Base-by-base conservation (phyloP, 2,888 invertebrate species). In the Kuschelorhynchus macadamiae region DNA sequence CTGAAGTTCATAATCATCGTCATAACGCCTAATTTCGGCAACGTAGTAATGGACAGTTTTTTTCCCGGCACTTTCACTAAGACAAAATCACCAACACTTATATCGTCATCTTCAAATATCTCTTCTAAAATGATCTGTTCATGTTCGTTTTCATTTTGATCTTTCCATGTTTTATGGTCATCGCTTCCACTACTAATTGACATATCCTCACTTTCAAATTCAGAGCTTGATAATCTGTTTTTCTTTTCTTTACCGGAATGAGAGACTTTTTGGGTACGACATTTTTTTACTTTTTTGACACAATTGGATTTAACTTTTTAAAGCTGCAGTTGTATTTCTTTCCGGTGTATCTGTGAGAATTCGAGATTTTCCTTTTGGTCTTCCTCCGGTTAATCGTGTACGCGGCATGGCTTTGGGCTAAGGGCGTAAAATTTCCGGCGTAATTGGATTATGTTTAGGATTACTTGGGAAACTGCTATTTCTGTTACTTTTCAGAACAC, bases 321-420 rank as follows among this genome's bases (percentile, higher is more conserved):
- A 44, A 8, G 18, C 44, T 3, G 44, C 12, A 4, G 17, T 16
- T 2, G 16, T 18, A 16, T 17, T 4, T 41, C 11, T 44, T 17
- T 44, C 44, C 17, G 18, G 44, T 2, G 44, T 44, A 5, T 44
- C 44, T 16, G 44, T 44, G 2, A 44, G 44, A 21, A 46, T 46
- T 20, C 11, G 46, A 7, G 21, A 46, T 46, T 41, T 41, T 1
- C 41, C 41, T 41, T 8, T 41, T 1, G 12, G 41, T 14, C 41
- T 16, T 41, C 41, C 41, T 21, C 21, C 21, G 20, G n/a, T n/a
- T 9, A 21, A 11, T 17, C 11, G 8, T 12, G 18, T 46, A 21
- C 46, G 20, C 7, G 18, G 46, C 46, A n/a, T 1, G 21, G 46
- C 46, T 20, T 44, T 44, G 20, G 44, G 44, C 5, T 44, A 20